Percentiles rank a stretch among this genome's conserved stretches.
These are phyloP conservation scores for Macaria liturata DNA, from an alignment of 2,888 invertebrate species.

Conservation along the genomic window DNA sequence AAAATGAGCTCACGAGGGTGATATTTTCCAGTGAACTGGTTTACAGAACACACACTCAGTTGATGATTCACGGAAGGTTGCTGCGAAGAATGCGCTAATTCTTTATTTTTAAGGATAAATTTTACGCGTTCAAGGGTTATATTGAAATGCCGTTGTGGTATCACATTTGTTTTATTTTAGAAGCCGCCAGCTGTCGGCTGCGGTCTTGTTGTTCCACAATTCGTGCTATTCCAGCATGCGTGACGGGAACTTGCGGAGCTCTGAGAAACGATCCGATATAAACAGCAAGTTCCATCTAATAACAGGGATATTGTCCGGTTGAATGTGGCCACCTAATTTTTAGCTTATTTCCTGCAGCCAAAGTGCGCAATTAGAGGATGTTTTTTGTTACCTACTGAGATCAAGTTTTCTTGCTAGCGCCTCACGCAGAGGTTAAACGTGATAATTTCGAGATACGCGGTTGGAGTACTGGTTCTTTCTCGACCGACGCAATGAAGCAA, in stretches of 20 bases:
- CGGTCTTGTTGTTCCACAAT: slow-evolving; percentile 28
- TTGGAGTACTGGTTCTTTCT: slow-evolving; percentile 49
- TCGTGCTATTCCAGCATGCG: slow-evolving; percentile 40
- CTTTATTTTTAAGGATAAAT: slow-evolving; percentile 37
- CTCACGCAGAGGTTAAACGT: slow-evolving; percentile 51
- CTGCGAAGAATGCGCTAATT: slow-evolving; percentile 27
- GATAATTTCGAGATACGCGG: slow-evolving; percentile 54
- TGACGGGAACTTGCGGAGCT: slow-evolving; percentile 40
- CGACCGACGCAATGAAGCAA: slow-evolving; percentile 50
- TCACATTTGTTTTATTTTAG: slow-evolving; percentile 40
- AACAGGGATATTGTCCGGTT: slow-evolving; percentile 31
- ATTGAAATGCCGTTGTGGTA: slow-evolving; percentile 27
- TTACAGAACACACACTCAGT: slow-evolving; percentile 9
- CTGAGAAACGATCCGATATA: slow-evolving; percentile 40
- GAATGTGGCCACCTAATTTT: slow-evolving; percentile 38
- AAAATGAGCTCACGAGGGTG: slow-evolving; percentile 4
- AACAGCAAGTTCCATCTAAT: slow-evolving; percentile 37
- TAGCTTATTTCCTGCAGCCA: slow-evolving; percentile 54
- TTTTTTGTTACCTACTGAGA: slow-evolving; percentile 51
- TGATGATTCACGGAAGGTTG: slow-evolving; percentile 32
- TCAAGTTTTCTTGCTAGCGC: slow-evolving; percentile 52
- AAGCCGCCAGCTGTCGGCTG: slow-evolving; percentile 14
- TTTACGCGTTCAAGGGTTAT: slow-evolving; percentile 23
- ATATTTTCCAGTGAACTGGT: slow-evolving; percentile 18
- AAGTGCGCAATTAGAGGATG: slow-evolving; percentile 52